Base-by-base conservation (phyloP, 2,888 invertebrate genomes). In the Drosophila merina region DNA sequence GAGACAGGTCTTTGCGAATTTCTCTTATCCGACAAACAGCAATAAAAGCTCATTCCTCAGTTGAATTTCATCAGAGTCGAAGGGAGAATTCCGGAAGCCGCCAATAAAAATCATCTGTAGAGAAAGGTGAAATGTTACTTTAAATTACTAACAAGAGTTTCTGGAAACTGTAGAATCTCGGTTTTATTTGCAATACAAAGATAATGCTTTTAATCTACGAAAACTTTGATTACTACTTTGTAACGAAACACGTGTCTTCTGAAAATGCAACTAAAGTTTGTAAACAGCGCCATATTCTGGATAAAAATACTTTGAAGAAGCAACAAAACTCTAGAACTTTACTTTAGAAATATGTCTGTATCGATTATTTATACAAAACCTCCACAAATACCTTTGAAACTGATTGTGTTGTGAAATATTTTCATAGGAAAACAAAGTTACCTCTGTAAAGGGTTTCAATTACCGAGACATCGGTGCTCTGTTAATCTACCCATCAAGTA, bases 61-160 rank as follows among this genome's bases (percentile, higher is more conserved):
- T 20, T 30, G 25, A 14, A 9, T n/a, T 25, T n/a, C 1, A n/a
- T 30, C 45, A 64, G 54, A 26, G 1, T 3, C 12, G n/a, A 38
- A 52, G 51, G 25, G 63, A 51, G 20, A 14, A 7, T 26, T 9
- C 31, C 50, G 62, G 62, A 50, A 50, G 26, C 8, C 33, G 2
- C 10, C 8, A 51, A 44, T 50, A 10, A 10, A 25, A 51, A 36
- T n/a, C 7, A 5, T 9, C 4, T 8, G 25, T 3, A 10, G 7
- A 28, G 31, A 62, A 30, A 45, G 25, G 62, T 51, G 12, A 20
- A 25, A 44, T 26, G 28, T n/a, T 25, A 26, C 12, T 0, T 5
- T 4, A 2, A 40, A 33, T 26, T 25, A 2, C 3, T 25, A 33
- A 4, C 25, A 4, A n/a, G 5, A 36, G 4, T 10, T 33, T 33